These are phyloP conservation scores for Leguminivora glycinivorella DNA, from an alignment of 1,140 invertebrate genomes.

Conservation along the genomic window DNA sequence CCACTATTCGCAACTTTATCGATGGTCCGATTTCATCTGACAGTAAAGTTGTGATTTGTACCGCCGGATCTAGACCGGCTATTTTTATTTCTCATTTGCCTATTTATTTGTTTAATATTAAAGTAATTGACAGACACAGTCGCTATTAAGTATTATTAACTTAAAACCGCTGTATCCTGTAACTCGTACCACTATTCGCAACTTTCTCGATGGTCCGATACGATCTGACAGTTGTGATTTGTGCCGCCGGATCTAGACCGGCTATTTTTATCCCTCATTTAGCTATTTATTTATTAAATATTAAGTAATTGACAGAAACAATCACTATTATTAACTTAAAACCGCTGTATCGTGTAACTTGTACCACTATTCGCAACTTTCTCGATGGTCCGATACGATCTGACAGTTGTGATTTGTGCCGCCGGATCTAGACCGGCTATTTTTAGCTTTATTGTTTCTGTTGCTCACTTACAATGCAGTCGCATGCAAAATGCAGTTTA, in stretches of 20 bases:
- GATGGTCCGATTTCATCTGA: background rate
- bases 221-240: background rate
- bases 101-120: too few relatives aligned
- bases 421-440: background rate
- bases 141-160: background rate
- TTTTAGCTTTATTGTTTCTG: background rate
- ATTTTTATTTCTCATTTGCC: background rate
- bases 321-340: background rate
- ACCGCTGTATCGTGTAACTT: background rate
- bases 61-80: background rate
- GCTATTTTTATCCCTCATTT: background rate
- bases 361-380: background rate
- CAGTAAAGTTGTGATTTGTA: background rate
- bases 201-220: background rate
- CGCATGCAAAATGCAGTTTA: background rate
- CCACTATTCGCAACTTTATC: background rate
- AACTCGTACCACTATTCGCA: background rate
- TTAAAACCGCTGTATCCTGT: background rate
- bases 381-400: background rate
- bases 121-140: too few relatives aligned
- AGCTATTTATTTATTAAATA: too few relatives aligned
- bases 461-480: background rate
- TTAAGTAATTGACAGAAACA: too few relatives aligned
- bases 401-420: slow-evolving; percentile 2
- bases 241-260: background rate